Base-by-base conservation (phyloP, 2,888 invertebrate genomes). In the Caradrina kadenii region DNA sequence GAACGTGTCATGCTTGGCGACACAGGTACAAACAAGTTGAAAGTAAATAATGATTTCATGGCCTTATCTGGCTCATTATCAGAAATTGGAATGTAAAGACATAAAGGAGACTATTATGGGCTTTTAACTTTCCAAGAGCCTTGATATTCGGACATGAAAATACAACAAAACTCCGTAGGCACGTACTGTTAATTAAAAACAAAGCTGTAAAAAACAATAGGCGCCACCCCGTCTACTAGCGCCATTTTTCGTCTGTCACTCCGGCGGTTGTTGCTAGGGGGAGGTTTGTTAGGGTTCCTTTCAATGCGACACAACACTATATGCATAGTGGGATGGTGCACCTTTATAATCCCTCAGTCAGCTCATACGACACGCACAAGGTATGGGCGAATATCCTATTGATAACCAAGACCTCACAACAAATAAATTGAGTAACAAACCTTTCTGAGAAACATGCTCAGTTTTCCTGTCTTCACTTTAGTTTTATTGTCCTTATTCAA, bases 1-100 rank as follows among this genome's bases (percentile, higher is more conserved):
- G 66, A 64, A 69, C 79, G 66, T 66, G 76, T 82, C 68, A 80
- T 66, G 79, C 54, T 70, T 70, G 79, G 69, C 70, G 73, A 78
- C 79, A 81, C 79, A 73, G 54, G 64, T 59, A 74, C 68, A 69
- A 67, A 80, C 67, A 78, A 45, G 79, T 78, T 73, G 19, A 67
- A 81, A 67, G 52, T 62, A 81, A 73, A 81, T 69, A 73, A 68
- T 63, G 63, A 49, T 72, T 65, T 65, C 63, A 39, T 63, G 39
- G 15, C 17, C 56, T 69, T 73, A 73, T 79, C 73, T 63, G 22
- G 15, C 15, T 49, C 22, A 52, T 52, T 62, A 56, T 80, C 60
- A 49, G 53, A 66, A 70, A 70, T 52, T 56, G 21, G 26, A 69
- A 76, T 50, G n/a, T 56, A n/a, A 56, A 49, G 15, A 13, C 26